Evolutionary conservation across 2,113 vertebrate species (phyloP), one percentile per base, ranked within the genome.

Genomic region (Protomyctophum bolini): DNA sequence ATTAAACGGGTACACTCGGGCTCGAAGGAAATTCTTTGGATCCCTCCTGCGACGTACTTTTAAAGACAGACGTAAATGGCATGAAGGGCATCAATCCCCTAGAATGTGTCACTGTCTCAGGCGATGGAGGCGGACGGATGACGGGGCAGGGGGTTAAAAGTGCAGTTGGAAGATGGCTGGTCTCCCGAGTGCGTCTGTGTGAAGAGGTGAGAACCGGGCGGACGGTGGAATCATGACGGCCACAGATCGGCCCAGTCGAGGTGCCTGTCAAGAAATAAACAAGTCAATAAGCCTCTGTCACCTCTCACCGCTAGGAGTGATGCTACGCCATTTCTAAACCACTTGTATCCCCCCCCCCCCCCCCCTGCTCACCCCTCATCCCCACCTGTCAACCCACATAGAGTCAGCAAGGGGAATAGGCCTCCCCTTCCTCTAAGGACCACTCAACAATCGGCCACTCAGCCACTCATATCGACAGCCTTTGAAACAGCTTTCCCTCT

Each of bases 241-340:
- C 76, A 72, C 76, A 72, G 83, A 85, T 76, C 57, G 63, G 72
- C 87, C 79, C 28, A 50, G 61, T 48, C 12, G 52, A 12, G 61
- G 87, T 85, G 85, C 92, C 92, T 91, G 70, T 80, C 88, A 91
- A 87, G 86, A 70, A 62, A 76, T 41, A 41, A 86, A 85, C 90
- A 88, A 94, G 92, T 94, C 94, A 94, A 95, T 95, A 95, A 94
- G 89, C 61, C 29, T 85, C 89, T 64, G 78, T 93, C 87, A 90
- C 75, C 63, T 84, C 85, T 89, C 33, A 88, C 84, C 87, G 84
- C 88, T 80, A 66, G 84, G 90, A 88, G 81, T 91, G 90, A 92
- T 88, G 89, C 68, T 85, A 86, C 81, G 76, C 81, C 76, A 77
- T 62, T 68, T 74, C 21, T 45, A 48, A 74, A 83, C 66, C 67